These are phyloP conservation scores for Pogoniulus pusillus DNA, from an alignment of 2,797 vertebrate species.

Conservation along the genomic window DNA sequence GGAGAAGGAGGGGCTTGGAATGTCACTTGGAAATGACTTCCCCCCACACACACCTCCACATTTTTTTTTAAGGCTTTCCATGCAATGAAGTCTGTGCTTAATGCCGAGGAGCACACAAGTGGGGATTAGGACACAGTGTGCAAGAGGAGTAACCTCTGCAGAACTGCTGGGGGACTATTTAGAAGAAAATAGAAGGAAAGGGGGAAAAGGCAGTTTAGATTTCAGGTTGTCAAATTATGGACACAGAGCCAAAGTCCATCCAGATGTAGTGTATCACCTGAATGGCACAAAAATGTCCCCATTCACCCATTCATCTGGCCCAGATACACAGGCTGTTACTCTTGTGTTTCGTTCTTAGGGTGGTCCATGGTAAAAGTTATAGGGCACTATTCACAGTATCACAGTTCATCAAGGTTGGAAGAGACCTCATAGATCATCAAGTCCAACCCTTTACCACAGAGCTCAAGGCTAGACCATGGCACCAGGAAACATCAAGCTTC, in stretches of 20 bases:
- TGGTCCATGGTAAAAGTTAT: neutral
- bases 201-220: neutral
- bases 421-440: too few relatives aligned
- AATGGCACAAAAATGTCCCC: neutral
- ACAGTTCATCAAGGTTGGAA: too few relatives aligned
- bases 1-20: slow-evolving; percentile 64
- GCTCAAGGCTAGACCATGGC: too few relatives aligned
- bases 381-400: neutral
- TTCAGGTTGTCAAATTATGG: neutral
- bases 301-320: neutral
- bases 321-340: neutral
- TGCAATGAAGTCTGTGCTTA: slow-evolving; percentile 58
- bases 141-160: neutral
- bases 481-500: neutral
- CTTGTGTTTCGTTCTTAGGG: neutral
- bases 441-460: too few relatives aligned
- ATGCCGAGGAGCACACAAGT: slow-evolving; percentile 25
- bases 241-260: neutral
- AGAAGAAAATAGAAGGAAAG: neutral
- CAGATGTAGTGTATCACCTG: neutral
- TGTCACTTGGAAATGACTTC: slow-evolving; percentile 70
- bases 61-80: slow-evolving; percentile 60
- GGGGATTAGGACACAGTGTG: neutral
- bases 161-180: neutral
- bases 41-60: slow-evolving; percentile 34